A percentile compares a stretch with the other conserved stretches of the same genome.
These are phyloP conservation scores for Bovichtus variegatus DNA, from an alignment of 2,797 vertebrate species.

Conservation along the genomic window DNA sequence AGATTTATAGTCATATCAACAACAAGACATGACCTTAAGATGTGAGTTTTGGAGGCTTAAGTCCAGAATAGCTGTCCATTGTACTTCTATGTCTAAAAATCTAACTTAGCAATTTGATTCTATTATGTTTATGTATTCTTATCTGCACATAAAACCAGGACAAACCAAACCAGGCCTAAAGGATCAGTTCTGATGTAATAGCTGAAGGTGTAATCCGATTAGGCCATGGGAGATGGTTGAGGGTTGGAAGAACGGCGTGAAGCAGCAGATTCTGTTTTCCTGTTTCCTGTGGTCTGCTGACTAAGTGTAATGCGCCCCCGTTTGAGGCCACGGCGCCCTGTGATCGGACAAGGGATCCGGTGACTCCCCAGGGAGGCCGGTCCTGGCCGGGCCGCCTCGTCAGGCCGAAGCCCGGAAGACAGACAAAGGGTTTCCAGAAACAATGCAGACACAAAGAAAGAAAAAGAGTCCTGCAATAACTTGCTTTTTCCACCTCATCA, in stretches of 20 bases:
- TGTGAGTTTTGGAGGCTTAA: background rate
- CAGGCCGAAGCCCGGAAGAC: constrained; percentile 23
- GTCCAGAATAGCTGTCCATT: background rate
- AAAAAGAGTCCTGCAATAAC: background rate
- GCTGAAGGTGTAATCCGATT: constrained; percentile 67
- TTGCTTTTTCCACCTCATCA: background rate
- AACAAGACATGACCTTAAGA: constrained; percentile 19
- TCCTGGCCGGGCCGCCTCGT: constrained; percentile 7
- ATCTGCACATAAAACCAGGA: constrained; percentile 9
- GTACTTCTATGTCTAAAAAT: constrained; percentile 3
- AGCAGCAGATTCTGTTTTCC: constrained; percentile 78
- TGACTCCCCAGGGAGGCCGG: constrained; percentile 60
- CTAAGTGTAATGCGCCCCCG: constrained; percentile 74
- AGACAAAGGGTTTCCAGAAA: constrained; percentile 37
- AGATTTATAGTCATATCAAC: constrained; percentile 12
- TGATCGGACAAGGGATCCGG: constrained; percentile 71
- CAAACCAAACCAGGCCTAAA: constrained; percentile 13
- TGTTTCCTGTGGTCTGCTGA: constrained; percentile 82
- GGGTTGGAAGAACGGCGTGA: constrained; percentile 62
- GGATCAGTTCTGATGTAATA: constrained; percentile 46
- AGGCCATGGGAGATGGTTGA: constrained; percentile 57
- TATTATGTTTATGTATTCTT: background rate
- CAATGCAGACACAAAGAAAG: constrained; percentile 12
- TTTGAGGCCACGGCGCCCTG: constrained; percentile 63
- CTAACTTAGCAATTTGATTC: constrained; percentile 22